Evolutionary conservation across 2,888 invertebrate genomes (phyloP), one percentile per base, ranked within the genome.

Genomic region (Papilio demoleus): DNA sequence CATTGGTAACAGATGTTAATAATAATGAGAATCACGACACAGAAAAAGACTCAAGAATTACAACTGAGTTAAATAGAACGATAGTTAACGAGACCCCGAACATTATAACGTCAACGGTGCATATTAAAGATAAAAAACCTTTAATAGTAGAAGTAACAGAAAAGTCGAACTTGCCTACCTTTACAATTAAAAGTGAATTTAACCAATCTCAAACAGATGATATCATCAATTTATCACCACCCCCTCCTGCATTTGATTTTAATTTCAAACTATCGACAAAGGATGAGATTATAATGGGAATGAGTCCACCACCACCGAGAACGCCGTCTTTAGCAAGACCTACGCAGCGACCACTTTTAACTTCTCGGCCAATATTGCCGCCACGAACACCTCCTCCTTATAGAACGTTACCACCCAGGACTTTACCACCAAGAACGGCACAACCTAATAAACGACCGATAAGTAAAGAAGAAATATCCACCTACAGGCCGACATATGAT

Each of bases 201-300:
- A 84, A 87, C 65, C 60, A 80, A 1, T 90, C 91, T 72, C 82
- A 89, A 8, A 85, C 87, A 0, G 88, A 83, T 75, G 90, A 93
- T 67, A 93, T 93, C 9, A 84, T 92, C 72, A 88, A 93, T 72
- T 81, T 93, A n/a, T 92, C 93, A 36, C 93, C 93, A 14, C 93
- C 93, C n/a, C 92, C 92, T 8, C 91, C 90, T 8, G 88, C 88
- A 1, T 77, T 87, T 72, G 88, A 90, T 73, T 89, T 88, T 68
- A 90, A 81, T 70, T 90, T 89, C 61, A 91, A 88, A 67, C 88
- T 92, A 14, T 86, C 91, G 12, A 87, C 84, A 11, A 88, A 88
- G 72, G 88, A 91, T 80, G 93, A 93, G 70, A 86, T 84, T 79
- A 93, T 94, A n/a, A 90, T 93, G 91, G 93, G 93, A 0, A 92